Evolutionary conservation across 2,797 vertebrate species (phyloP), one percentile per base, ranked within the genome.

Genomic region (Propithecus deckenii): DNA sequence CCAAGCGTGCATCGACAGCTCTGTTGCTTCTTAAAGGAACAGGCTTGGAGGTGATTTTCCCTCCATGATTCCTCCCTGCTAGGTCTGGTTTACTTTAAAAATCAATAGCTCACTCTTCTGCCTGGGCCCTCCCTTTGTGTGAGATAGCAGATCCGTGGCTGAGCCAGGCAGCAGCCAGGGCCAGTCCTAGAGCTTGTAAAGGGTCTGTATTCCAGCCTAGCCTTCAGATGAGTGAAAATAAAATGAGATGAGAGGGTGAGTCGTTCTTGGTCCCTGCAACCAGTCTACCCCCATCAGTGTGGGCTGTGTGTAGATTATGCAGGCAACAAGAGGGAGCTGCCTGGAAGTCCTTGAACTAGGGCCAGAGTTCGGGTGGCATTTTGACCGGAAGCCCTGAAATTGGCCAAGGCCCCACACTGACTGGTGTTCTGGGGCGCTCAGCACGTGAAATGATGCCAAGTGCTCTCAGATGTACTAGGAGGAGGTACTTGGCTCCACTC

Each of bases 11-110:
- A n/a, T 95, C 97, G 65, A 78, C 95, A 93, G 52, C 63, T 61
- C 78, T 38, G 63, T 57, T 89, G 57, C 89, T 95, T 20, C 94
- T 98, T 96, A 97, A 97, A 97, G 95, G 83, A 95, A 72, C 22
- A 94, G 90, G 14, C 46, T 0, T 52, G 4, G 50, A 89, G 38
- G 48, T 79, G 18, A 8, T 72, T 95, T 96, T 78, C 43, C 84
- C 20, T 86, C 50, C 17, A 3, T 61, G 41, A 30, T 59, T 87
- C 46, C 63, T 81, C 20, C 76, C 75, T 92, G 43, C 32, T 84
- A 92, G 65, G 28, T 72, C 48, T 89, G 32, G 30, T 15, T 91
- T 50, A 84, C 84, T 97, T 97, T 96, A 97, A 96, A 95, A 91
- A 81, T 52, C 65, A 81, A 63, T 87, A 81, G 22, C 43, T 80